Evolutionary conservation across 1,140 invertebrate species (phyloP).

Genomic region (Brachionus rotundiformis): DNA sequence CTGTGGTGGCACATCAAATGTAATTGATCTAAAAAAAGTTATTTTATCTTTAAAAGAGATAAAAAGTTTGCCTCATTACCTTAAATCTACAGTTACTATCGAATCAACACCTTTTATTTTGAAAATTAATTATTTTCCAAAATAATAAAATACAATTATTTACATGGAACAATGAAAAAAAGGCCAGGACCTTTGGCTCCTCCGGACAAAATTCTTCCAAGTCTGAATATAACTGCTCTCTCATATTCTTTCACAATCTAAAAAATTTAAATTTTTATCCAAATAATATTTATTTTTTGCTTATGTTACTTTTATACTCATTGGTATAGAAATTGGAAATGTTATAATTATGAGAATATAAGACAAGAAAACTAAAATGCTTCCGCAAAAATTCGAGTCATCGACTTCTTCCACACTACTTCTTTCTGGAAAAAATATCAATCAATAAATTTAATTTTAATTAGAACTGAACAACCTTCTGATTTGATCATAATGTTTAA

Average conservation of each 20-base stretch:
- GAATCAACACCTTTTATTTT: constrained; percentile 41
- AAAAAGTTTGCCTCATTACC: constrained; percentile 62
- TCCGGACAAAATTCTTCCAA: constrained; percentile 47
- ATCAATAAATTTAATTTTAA: neutral
- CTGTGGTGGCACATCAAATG: constrained; percentile 54
- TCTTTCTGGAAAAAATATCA: neutral
- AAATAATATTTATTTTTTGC: neutral
- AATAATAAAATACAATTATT: neutral
- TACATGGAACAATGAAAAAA: constrained; percentile 53
- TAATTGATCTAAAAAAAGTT: constrained; percentile 57
- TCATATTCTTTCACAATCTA: constrained; percentile 53
- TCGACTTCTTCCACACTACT: neutral
- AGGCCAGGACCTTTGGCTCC: constrained; percentile 53
- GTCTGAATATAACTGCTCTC: constrained; percentile 53
- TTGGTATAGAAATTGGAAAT: constrained; percentile 16
- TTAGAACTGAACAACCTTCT: neutral
- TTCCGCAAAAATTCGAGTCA: constrained; percentile 9
- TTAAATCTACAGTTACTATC: constrained; percentile 53
- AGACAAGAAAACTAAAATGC: neutral
- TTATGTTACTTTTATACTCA: neutral
- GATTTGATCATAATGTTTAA: constrained; percentile 5
- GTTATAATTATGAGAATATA: neutral
- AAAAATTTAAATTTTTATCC: neutral
- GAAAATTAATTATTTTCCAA: neutral
- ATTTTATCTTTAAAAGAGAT: constrained; percentile 87